These are phyloP conservation scores for Zosterops hypoxanthus DNA, from an alignment of 2,113 vertebrate genomes.

Conservation along the genomic window DNA sequence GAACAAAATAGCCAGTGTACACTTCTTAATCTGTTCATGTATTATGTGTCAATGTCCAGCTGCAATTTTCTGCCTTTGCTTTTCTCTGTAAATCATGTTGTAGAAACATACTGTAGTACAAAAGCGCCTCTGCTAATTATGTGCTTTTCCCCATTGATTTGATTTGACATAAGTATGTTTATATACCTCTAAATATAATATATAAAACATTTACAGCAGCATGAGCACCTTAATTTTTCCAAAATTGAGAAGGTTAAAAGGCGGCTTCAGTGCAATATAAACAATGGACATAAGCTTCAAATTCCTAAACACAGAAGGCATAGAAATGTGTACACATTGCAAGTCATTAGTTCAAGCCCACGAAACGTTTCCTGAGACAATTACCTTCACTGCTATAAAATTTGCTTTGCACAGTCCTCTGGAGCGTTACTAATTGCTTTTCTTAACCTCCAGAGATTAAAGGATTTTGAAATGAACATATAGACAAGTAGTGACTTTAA, in stretches of 20 bases:
- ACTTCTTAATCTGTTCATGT: background rate
- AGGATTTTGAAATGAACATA: slow-evolving; percentile 66
- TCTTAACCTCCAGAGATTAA: slow-evolving; percentile 67
- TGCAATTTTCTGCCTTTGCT: background rate
- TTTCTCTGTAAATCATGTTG: background rate
- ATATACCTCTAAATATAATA: background rate
- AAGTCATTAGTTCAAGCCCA: slow-evolving; percentile 59
- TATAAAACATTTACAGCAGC: background rate
- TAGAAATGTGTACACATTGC: slow-evolving; percentile 3
- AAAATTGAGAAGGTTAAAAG: background rate
- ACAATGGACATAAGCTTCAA: background rate
- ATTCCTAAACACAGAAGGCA: slow-evolving; percentile 8
- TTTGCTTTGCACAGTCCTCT: slow-evolving; percentile 58
- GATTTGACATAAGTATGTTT: background rate
- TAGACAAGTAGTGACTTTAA: slow-evolving; percentile 46
- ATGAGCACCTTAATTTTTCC: background rate
- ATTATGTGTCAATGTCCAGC: background rate
- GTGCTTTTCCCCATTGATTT: background rate
- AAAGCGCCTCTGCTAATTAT: background rate
- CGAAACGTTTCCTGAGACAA: slow-evolving; percentile 65
- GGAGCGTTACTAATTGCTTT: slow-evolving; percentile 61
- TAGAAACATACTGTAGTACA: background rate
- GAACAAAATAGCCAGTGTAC: background rate
- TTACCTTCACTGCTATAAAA: slow-evolving; percentile 64
- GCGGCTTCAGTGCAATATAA: background rate